phyloP scores from a whole-genome alignment of 2,888 invertebrate genomes.

The Drosophila atripex region DNA sequence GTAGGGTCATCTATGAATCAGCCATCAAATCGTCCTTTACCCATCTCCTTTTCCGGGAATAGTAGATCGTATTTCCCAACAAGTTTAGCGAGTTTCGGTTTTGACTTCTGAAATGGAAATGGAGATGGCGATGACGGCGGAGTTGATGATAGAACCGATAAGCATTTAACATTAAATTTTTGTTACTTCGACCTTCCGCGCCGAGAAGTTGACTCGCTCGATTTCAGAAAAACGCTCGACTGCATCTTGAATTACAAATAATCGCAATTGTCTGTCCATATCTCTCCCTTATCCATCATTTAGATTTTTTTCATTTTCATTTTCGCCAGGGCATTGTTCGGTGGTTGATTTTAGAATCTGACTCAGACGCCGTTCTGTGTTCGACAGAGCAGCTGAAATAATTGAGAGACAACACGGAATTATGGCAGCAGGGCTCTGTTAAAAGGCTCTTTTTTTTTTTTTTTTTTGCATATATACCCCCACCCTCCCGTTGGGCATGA shows the following conservation, averaged over 20 bases:
- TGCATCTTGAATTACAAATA: constrained; percentile 83
- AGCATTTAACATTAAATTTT: constrained; percentile 71
- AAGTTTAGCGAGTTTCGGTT: constrained; percentile 80
- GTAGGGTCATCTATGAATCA: constrained; percentile 34
- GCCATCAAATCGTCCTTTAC: constrained; percentile 71
- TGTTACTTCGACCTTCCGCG: constrained; percentile 74
- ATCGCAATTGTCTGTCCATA: constrained; percentile 76
- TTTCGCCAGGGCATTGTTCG: constrained; percentile 27
- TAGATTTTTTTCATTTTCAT: constrained; percentile 1
- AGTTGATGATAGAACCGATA: constrained; percentile 66
- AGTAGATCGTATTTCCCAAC: constrained; percentile 76
- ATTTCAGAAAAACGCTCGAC: constrained; percentile 80
- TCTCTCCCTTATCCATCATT: constrained; percentile 3
- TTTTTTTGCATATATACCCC: constrained; percentile 29
- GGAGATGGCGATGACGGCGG: constrained; percentile 19
- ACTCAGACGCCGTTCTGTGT: constrained; percentile 18
- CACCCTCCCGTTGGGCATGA: constrained; percentile 3
- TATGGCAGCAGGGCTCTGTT: constrained; percentile 52
- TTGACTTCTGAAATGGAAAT: constrained; percentile 77
- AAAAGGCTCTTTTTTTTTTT: constrained; percentile 30
- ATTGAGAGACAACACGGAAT: constrained; percentile 80
- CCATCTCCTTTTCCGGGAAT: constrained; percentile 21
- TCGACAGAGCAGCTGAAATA: constrained; percentile 81
- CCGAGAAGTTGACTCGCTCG: constrained; percentile 72
- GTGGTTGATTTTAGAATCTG: constrained; percentile 26